Evolutionary conservation across 2,888 invertebrate species (phyloP), one percentile per base, ranked within the genome.

Genomic region (Papilio protenor): DNA sequence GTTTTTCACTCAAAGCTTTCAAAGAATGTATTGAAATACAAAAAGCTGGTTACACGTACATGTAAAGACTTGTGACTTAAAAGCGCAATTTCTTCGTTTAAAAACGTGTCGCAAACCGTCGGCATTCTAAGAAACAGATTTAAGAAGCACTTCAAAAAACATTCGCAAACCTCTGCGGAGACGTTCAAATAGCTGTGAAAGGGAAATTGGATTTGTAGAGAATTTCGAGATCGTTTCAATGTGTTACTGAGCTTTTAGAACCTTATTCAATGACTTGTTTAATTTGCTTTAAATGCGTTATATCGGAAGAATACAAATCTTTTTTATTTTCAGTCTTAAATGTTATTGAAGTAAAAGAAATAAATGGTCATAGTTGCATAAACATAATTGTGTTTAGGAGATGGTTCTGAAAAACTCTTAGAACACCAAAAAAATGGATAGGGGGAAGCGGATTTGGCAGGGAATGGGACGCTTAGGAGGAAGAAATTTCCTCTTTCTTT

Each of bases 131-230:
- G 66, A 69, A 69, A 69, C 45, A 69, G 45, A 73, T 73, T 74
- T 61, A 74, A 59, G 61, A 45, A 49, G 73, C 57, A 61, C 61
- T 49, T 61, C 16, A 23, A 61, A 74, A 74, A 61, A 40, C 57
- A 61, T 74, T 61, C 61, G 47, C 59, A 57, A 55, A 74, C 61
- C 74, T 61, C 74, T 27, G 27, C 47, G 74, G 61, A 74, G 57
- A 61, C 45, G 23, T 74, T 61, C 74, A 61, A 74, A 74, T 47
- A 47, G 5, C 57, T 61, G 61, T 74, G 33, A 74, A 74, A 74
- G 61, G 74, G 57, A 74, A 74, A 74, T 74, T 47, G 74, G 27
- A 59, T 74, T 74, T 74, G 61, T 74, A 74, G 16, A 61, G 74
- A 74, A 57, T 74, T 74, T 74, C 45, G 27, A 45, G 55, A 61